Conservation (phyloP, 2,113 vertebrate genomes). For the Phoenicopterus ruber region DNA sequence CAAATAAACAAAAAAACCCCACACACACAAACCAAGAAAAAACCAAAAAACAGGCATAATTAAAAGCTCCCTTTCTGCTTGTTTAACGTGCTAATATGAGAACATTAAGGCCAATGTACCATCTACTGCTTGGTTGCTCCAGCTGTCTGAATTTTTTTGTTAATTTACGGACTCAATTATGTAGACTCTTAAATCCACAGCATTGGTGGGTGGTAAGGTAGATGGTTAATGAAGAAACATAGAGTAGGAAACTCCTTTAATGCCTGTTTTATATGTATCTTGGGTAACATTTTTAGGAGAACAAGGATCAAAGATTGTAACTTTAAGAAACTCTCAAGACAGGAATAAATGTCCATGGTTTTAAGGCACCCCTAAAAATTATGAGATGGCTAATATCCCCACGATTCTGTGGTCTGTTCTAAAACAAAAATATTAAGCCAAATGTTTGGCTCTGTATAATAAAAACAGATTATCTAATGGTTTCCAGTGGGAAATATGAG, state of each 20-base stretch:
- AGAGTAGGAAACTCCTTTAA: conserved; percentile 73
- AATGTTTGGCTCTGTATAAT: conserved; percentile 66
- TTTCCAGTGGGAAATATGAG: conserved; percentile 74
- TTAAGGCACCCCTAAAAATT: conserved; percentile 72
- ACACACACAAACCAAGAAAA: too few species aligned
- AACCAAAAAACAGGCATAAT: conserved; percentile 37
- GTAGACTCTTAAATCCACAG: conserved; percentile 73
- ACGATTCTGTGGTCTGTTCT: conserved; percentile 65
- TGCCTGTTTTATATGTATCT: conserved; percentile 74
- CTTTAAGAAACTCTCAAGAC: conserved; percentile 64
- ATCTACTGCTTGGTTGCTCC: conserved; percentile 59
- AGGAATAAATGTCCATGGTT: conserved; percentile 53
- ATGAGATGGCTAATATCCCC: conserved; percentile 71
- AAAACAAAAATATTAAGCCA: conserved; percentile 68
- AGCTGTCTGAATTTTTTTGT: conserved; percentile 61
- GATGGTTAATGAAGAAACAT: conserved; percentile 74
- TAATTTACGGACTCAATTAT: conserved; percentile 75
- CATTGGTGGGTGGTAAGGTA: conserved; percentile 71
- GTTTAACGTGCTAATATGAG: conserved; percentile 72
- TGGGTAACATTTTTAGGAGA: conserved; percentile 71
- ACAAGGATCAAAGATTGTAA: conserved; percentile 71
- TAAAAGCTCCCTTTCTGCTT: conserved; percentile 69
- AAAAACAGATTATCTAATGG: conserved; percentile 77
- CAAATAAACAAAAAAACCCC: too few species aligned
- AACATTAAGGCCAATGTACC: conserved; percentile 62